Conservation (phyloP, 2,888 invertebrate genomes). For the Archips xylosteana region DNA sequence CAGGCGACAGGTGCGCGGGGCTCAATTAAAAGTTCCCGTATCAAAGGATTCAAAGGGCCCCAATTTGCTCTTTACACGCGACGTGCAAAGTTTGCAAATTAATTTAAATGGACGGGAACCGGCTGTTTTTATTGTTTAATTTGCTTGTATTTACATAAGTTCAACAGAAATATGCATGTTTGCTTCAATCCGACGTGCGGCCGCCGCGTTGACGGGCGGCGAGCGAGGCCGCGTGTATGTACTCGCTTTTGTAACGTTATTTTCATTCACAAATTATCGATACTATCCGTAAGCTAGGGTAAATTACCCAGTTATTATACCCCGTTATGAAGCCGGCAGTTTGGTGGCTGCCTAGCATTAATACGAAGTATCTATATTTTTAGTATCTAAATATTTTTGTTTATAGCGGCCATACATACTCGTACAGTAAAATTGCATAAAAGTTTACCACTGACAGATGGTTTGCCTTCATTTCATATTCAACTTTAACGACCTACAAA, state of each 20-base stretch:
- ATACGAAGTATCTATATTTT: too few relatives aligned
- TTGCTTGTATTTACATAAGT: conserved; percentile 20
- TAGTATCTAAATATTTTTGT: too few relatives aligned
- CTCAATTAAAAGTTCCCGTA: conserved; percentile 21
- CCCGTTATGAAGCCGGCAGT: too few relatives aligned
- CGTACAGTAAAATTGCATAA: too few relatives aligned
- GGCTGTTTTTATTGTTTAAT: conserved; percentile 23
- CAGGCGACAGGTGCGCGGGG: conserved; percentile 2
- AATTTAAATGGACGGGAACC: conserved; percentile 23
- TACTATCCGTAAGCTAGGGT: neutral
- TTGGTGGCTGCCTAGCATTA: too few relatives aligned
- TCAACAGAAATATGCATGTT: neutral
- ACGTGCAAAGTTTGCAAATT: conserved; percentile 25
- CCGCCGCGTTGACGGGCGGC: neutral
- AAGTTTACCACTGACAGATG: too few relatives aligned
- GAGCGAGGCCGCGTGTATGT: neutral
- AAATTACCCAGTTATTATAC: too few relatives aligned
- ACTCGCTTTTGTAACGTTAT: neutral
- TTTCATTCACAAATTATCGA: neutral
- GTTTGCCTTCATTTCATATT: too few relatives aligned
- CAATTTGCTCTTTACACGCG: conserved; percentile 16
- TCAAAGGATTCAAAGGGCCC: conserved; percentile 16
- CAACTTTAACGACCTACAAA: too few relatives aligned
- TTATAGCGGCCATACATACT: too few relatives aligned
- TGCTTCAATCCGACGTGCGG: neutral